Evolutionary conservation across 1,140 invertebrate genomes (phyloP), one percentile per base, ranked within the genome.

Genomic region (Nasonia giraulti): DNA sequence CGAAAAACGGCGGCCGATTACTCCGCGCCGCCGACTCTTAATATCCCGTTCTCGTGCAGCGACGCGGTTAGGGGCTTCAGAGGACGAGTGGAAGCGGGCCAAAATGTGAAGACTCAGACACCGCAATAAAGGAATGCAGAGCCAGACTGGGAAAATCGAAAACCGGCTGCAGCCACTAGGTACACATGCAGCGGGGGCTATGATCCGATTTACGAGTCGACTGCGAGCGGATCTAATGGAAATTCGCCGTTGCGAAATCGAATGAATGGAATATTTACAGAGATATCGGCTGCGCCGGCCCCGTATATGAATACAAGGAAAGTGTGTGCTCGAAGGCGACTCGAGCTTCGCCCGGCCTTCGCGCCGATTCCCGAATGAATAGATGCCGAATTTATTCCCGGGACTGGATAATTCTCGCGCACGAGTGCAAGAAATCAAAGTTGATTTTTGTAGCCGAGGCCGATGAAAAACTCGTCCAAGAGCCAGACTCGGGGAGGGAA

Each of bases 391-490:
- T 27, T 27, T 27, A 27, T 27, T 27, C 27, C 27, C 27, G 27
- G 27, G 27, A 27, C 27, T 27, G 27, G 27, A 27, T 37, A 37
- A 37, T 37, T 37, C 33, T 37, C 33, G 33, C 33, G 33, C 5
- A 1, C 55, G 55, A 62, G 17, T n/a, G 3, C 55, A 7, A 62
- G 37, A 47, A 83, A 83, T 83, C 50, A 76, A 83, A 78, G 75
- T 83, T 78, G 82, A 83, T 78, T 83, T 77, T 83, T 31, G 5
- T 8, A n/a, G 33, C 27, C 12, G 62, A 11, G 31, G 47, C 75
- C 75, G 74, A 40, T 27, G 75, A 66, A 50, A 69, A 83, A 78
- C 17, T 76, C 44, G 23, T 62, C 47, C 47, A 77, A 40, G n/a
- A 40, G 81, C 62, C 7, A 37, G n/a, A 80, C 17, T 31, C 33